Evolutionary conservation across 2,113 vertebrate species (phyloP).

Genomic region (Bubo bubo): DNA sequence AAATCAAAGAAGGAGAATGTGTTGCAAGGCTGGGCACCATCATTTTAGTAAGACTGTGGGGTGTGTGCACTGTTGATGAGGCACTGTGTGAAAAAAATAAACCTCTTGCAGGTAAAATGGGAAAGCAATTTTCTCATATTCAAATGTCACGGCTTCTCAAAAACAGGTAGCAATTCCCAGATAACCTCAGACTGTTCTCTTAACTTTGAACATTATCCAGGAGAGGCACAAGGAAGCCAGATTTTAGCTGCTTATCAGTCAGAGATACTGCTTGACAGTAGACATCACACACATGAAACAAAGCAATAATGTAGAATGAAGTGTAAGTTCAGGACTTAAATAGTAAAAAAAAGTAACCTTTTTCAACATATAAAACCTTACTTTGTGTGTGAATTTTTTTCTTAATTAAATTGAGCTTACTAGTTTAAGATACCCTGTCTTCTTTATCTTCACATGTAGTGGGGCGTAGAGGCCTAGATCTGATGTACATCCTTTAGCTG

Average conservation of each 20-base stretch:
- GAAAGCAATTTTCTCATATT: background rate
- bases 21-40: background rate
- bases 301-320: background rate
- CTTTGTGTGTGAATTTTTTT: background rate
- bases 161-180: background rate
- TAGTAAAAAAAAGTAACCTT: background rate
- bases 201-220: background rate
- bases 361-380: background rate
- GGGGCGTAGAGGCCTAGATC: background rate
- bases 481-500: background rate
- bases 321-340: background rate
- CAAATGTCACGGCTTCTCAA: background rate
- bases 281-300: background rate
- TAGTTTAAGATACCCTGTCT: background rate
- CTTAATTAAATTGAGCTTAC: background rate
- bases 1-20: background rate
- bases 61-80: background rate
- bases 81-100: background rate
- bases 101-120: background rate
- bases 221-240: background rate
- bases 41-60: background rate
- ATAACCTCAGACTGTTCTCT: background rate
- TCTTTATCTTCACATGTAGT: background rate
- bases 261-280: background rate
- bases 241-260: background rate